Percentiles rank a stretch among this genome's conserved stretches.
Conservation (phyloP, 1,140 invertebrate species). For the Gonatopus flavifemur region DNA sequence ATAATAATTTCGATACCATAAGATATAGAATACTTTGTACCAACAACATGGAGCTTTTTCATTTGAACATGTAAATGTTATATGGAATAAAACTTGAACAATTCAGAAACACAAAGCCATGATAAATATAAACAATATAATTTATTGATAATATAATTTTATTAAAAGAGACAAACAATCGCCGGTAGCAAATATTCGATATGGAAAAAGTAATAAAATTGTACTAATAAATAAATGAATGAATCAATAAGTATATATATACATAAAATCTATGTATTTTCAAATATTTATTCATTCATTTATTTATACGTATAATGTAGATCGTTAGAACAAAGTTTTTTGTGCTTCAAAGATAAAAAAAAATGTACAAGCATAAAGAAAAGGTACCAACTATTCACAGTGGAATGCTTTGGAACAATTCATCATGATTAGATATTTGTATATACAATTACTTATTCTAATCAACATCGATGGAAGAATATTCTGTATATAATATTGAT, state of each 20-base stretch:
- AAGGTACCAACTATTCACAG: slow-evolving; percentile 33
- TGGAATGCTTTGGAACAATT: slow-evolving; percentile 45
- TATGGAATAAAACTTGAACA: too few species aligned
- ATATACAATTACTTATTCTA: slow-evolving; percentile 50
- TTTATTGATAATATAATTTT: slow-evolving; percentile 33
- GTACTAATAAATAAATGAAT: slow-evolving; percentile 20
- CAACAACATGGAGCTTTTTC: too few species aligned
- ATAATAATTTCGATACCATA: too few species aligned
- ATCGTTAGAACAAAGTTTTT: slow-evolving; percentile 31
- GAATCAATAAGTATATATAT: slow-evolving; percentile 17
- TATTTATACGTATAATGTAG: slow-evolving; percentile 13
- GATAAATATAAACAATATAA: slow-evolving; percentile 8
- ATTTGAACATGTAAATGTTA: too few species aligned
- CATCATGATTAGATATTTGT: slow-evolving; percentile 33
- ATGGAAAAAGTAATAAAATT: slow-evolving; percentile 17
- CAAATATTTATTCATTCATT: slow-evolving; percentile 17
- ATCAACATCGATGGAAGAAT: slow-evolving; percentile 45
- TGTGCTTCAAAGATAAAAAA: too few species aligned
- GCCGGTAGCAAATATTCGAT: slow-evolving; percentile 30
- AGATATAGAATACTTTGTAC: too few species aligned
- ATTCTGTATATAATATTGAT: slow-evolving; percentile 16
- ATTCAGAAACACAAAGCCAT: background rate
- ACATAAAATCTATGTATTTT: slow-evolving; percentile 25
- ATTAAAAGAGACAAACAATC: slow-evolving; percentile 36
- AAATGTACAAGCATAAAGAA: slow-evolving; percentile 27